Evolutionary conservation across 2,113 vertebrate genomes (phyloP), one percentile per base, ranked within the genome.

Genomic region (Callospermophilus lateralis): DNA sequence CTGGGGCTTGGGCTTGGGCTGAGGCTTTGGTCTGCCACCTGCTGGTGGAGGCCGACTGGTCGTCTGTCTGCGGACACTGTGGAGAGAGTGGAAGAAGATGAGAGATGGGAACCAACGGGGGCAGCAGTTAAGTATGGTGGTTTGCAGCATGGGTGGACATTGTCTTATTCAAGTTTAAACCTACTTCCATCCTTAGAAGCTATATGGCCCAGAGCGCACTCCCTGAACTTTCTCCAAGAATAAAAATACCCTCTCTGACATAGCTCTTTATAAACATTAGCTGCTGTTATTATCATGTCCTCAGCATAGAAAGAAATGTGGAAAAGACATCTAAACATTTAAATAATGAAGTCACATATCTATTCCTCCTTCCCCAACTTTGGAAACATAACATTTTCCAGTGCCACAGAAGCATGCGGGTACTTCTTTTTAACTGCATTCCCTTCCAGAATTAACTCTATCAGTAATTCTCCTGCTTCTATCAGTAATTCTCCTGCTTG

Each of bases 1-100:
- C 98, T 99, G 99, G 45, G 99, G 99, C 98, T 99, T 99, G 22
- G 99, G 99, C 95, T 99, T 99, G 55, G 99, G 99, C 76, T 99
- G 99, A 6, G 99, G 99, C 96, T 99, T 99, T 24, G 99, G 99
- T 51, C 99, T 98, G 6, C 99, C 99, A 12, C 99, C 99, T 5
- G 99, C 99, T 0, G 99, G 99, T 0, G 99, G 45, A 1, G 99
- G 99, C 1, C 99, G 98, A 97, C 96, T 99, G 67, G 98, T 99
- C 0, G 99, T 99, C 32, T 99, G 99, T 95, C 99, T 99, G 96
- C 99, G 99, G 39, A 98, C 99, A 0, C 99, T 99, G 89, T 2
- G 51, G 86, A 95, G 77, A 95, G 89, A 67, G 78, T 0, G 94
- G 73, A 67, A 6, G 15, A 34, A 5, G 0, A 7, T 79, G 53